Conservation (phyloP, 2,113 vertebrate species). For the Pithys albifrons region DNA sequence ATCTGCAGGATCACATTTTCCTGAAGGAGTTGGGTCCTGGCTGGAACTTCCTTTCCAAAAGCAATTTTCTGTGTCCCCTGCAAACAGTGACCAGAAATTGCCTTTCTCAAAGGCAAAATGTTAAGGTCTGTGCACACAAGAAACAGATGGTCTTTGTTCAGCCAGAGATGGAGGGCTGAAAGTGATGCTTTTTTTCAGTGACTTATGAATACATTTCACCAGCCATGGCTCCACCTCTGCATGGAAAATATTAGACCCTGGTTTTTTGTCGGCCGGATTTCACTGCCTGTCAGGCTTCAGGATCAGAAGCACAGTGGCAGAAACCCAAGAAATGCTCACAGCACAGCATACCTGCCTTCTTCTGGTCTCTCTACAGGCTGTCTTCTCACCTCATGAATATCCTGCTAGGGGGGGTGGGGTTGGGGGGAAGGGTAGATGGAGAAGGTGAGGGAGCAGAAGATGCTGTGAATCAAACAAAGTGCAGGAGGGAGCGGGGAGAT, state of each 20-base stretch:
- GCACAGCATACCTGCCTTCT: neutral
- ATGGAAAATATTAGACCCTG: conserved; percentile 51
- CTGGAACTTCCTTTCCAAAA: conserved; percentile 22
- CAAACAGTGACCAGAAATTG: neutral
- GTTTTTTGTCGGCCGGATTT: neutral
- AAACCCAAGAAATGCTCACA: conserved; percentile 42
- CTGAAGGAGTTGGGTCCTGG: neutral
- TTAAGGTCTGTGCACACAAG: rapidly evolving
- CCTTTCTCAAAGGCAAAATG: neutral
- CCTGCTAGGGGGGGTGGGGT: too few species aligned
- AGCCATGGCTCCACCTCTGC: neutral
- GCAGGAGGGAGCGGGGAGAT: neutral
- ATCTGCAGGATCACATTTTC: neutral
- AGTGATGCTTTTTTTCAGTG: neutral
- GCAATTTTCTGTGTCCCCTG: neutral
- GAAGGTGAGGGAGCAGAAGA: neutral
- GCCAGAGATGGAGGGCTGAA: neutral
- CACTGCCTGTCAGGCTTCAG: conserved; percentile 39
- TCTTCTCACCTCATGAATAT: conserved; percentile 64
- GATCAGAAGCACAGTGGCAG: conserved; percentile 62
- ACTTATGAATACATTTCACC: conserved; percentile 21
- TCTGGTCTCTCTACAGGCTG: neutral
- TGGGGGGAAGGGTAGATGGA: conserved; percentile 11
- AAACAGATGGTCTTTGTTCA: conserved; percentile 29
- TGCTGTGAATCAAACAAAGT: neutral